phyloP scores from a whole-genome alignment of 2,797 vertebrate species.

The Pseudochirops cupreus region DNA sequence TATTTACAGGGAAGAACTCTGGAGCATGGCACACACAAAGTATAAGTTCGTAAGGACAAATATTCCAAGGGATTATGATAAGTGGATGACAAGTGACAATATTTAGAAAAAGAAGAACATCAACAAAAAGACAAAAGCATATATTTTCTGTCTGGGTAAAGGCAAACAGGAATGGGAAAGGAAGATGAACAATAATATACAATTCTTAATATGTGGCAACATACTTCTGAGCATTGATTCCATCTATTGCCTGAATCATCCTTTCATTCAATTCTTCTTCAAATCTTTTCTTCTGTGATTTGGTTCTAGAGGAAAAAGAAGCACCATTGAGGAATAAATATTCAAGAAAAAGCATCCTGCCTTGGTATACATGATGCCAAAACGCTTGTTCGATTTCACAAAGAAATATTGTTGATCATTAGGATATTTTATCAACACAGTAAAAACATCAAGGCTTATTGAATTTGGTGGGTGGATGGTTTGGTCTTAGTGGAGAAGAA shows the following conservation, averaged over 20 bases:
- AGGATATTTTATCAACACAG: neutral
- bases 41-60: neutral
- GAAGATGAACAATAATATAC: neutral
- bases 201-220: slow-evolving; percentile 59
- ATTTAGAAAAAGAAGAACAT: slow-evolving; percentile 19
- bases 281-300: slow-evolving; percentile 96
- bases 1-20: neutral
- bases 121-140: neutral
- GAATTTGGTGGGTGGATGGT: neutral
- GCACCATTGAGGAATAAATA: slow-evolving; percentile 32
- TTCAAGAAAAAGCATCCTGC: neutral
- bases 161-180: neutral
- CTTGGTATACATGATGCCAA: neutral
- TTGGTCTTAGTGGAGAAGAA: neutral
- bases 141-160: neutral
- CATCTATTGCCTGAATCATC: slow-evolving; percentile 96
- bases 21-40: neutral
- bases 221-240: slow-evolving; percentile 97
- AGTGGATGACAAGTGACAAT: slow-evolving; percentile 7
- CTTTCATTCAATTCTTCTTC: slow-evolving; percentile 96
- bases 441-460: neutral
- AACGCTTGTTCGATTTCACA: neutral
- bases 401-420: neutral
- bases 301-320: slow-evolving; percentile 87
- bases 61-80: neutral